phyloP scores from a whole-genome alignment of 2,888 invertebrate species.

The Entomobrya proxima region DNA sequence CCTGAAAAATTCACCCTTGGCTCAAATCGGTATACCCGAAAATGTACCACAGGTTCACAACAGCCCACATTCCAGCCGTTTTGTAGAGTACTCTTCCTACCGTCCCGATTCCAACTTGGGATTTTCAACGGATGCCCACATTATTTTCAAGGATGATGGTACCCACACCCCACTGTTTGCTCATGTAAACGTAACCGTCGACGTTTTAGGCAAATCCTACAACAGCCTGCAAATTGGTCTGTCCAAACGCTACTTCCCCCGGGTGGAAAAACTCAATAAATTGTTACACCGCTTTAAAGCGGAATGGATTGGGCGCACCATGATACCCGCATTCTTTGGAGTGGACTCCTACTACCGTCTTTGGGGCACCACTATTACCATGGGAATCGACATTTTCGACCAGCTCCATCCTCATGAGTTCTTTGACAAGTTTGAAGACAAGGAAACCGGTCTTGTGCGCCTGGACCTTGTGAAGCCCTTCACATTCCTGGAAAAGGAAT shows the following conservation, averaged over 20 bases:
- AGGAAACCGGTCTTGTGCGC: not conserved
- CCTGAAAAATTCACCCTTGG: not conserved
- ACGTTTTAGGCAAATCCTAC: constrained; percentile 53
- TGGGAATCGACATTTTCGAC: constrained; percentile 44
- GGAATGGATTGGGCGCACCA: not conserved
- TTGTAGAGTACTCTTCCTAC: constrained; percentile 53
- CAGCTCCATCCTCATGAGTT: not conserved
- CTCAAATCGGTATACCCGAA: constrained; percentile 18
- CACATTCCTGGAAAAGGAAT: constrained; percentile 19
- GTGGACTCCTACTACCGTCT: constrained; percentile 53
- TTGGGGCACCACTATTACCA: constrained; percentile 44
- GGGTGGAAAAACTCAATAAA: not conserved
- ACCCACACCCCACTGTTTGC: not conserved
- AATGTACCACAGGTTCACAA: constrained; percentile 3
- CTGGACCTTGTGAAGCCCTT: constrained; percentile 33
- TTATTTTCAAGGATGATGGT: constrained; percentile 23
- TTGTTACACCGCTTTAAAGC: not conserved
- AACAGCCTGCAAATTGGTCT: constrained; percentile 51
- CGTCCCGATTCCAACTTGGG: constrained; percentile 37
- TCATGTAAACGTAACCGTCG: constrained; percentile 47
- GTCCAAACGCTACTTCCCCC: not conserved
- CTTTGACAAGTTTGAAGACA: not conserved
- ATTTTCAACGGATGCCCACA: constrained; percentile 24
- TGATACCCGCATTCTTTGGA: not conserved
- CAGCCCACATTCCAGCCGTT: not conserved